Evolutionary conservation across 2,113 vertebrate species (phyloP).

Genomic region (Polypterus bichir): DNA sequence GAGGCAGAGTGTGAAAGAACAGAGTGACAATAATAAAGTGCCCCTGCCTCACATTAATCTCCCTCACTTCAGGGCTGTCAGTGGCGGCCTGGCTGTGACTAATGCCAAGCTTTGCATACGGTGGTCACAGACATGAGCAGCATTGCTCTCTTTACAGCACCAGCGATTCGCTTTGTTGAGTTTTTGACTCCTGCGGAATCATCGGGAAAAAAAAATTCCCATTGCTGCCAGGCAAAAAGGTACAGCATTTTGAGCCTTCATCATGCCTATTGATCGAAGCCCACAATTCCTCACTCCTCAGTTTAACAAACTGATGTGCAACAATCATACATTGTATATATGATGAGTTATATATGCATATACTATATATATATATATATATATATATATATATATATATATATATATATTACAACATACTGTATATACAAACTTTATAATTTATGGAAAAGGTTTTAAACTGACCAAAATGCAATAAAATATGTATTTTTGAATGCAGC

Average conservation of each 20-base stretch:
- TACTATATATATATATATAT: no score
- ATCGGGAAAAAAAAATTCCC: constrained; percentile 31
- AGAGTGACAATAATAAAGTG: constrained; percentile 99
- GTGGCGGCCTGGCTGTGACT: constrained; percentile 84
- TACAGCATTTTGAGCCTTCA: constrained; percentile 38
- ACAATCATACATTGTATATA: no score
- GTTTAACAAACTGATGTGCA: constrained; percentile 17
- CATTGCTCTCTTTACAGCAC: constrained; percentile 48
- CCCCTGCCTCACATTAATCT: constrained; percentile 91
- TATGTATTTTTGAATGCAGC: neutral
- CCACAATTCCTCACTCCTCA: constrained; percentile 9
- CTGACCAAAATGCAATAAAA: constrained; percentile 14
- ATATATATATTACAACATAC: no score
- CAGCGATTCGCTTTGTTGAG: constrained; percentile 52
- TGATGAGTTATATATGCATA: no score
- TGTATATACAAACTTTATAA: no score
- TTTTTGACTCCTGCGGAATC: constrained; percentile 57
- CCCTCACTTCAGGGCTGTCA: constrained; percentile 95
- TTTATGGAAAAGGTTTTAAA: constrained; percentile 19
- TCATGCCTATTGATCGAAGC: constrained; percentile 40
- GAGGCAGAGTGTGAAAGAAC: constrained; percentile 86
- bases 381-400: no score
- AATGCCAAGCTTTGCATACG: constrained; percentile 98
- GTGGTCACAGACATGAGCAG: constrained; percentile 81
- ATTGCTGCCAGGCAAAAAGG: constrained; percentile 37